These are phyloP conservation scores for Cylindroiulus punctatus DNA, from an alignment of 2,888 invertebrate species.

Conservation along the genomic window DNA sequence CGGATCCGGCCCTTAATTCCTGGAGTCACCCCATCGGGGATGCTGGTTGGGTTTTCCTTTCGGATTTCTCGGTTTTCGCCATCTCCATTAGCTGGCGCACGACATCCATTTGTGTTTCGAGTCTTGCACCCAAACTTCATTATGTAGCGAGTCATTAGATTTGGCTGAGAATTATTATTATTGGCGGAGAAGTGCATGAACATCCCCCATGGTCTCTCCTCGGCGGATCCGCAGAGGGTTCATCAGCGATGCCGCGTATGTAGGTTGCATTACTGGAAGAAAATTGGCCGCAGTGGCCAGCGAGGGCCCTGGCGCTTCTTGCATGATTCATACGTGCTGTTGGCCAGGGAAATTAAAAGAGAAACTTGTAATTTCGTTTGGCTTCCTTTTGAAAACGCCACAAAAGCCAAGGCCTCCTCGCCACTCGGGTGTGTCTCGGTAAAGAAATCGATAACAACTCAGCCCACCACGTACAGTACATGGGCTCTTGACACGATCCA, in stretches of 20 bases:
- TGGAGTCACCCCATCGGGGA: not conserved
- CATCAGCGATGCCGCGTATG: slow-evolving; percentile 42
- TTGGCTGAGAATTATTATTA: slow-evolving; percentile 48
- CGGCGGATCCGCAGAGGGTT: not conserved
- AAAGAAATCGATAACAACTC: slow-evolving; percentile 31
- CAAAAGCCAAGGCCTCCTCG: not conserved
- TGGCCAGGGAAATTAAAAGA: slow-evolving; percentile 52
- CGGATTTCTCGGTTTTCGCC: slow-evolving; percentile 7
- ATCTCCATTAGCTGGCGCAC: not conserved
- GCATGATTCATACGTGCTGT: slow-evolving; percentile 53
- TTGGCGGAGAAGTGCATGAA: not conserved
- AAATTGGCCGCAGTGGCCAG: slow-evolving; percentile 22
- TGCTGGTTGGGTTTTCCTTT: not conserved
- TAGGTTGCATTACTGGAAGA: slow-evolving; percentile 26
- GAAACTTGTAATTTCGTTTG: slow-evolving; percentile 51
- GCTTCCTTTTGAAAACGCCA: slow-evolving; percentile 48
- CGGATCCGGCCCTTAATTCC: not conserved
- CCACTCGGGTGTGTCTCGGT: not conserved
- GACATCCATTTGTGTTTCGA: slow-evolving; percentile 31
- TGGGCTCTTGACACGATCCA: not conserved
- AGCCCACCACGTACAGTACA: not conserved
- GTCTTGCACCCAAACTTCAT: slow-evolving; percentile 44
- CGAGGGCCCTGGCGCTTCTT: slow-evolving; percentile 40
- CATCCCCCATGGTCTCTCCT: slow-evolving; percentile 33
- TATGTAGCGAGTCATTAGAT: slow-evolving; percentile 48